phyloP scores from a whole-genome alignment of 2,888 invertebrate species.

The Cephus rjabovi region DNA sequence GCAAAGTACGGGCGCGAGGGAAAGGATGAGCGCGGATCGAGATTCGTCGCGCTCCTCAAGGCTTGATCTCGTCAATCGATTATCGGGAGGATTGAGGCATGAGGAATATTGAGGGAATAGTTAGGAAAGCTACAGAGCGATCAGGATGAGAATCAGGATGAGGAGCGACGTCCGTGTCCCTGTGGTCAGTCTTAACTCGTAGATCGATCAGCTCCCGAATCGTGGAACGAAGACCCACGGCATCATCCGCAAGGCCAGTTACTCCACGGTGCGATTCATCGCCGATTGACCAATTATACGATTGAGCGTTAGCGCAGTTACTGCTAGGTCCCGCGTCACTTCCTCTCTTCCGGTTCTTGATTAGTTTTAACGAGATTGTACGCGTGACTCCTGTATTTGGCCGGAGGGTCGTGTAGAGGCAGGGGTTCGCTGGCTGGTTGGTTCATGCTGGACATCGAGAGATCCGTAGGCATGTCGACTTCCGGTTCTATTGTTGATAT shows the following conservation, averaged over 20 bases:
- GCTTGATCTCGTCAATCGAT: background rate
- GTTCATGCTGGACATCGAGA: constrained; percentile 64
- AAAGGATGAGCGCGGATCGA: background rate
- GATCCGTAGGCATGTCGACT: constrained; percentile 64
- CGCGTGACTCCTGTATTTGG: constrained; percentile 64
- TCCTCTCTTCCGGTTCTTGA: constrained; percentile 62
- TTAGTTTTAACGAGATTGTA: constrained; percentile 63
- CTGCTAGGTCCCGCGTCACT: constrained; percentile 61
- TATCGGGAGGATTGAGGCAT: background rate
- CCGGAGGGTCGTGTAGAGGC: constrained; percentile 60
- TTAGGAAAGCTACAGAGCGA: background rate
- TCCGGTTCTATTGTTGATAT: constrained; percentile 55
- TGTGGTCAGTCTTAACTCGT: constrained; percentile 8
- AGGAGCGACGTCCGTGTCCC: constrained; percentile 23
- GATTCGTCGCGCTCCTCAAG: constrained; percentile 7
- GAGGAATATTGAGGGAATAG: background rate
- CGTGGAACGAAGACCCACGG: constrained; percentile 2
- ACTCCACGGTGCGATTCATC: constrained; percentile 6
- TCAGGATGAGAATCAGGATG: background rate
- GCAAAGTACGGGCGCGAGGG: background rate
- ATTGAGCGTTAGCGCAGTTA: constrained; percentile 29
- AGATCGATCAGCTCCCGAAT: constrained; percentile 13
- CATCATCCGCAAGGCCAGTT: background rate
- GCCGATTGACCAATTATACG: constrained; percentile 24
- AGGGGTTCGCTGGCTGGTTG: constrained; percentile 49